Percentiles rank a stretch among this genome's conserved stretches.
Evolutionary conservation across 2,113 vertebrate species (phyloP).

Genomic region (Scopus umbretta): DNA sequence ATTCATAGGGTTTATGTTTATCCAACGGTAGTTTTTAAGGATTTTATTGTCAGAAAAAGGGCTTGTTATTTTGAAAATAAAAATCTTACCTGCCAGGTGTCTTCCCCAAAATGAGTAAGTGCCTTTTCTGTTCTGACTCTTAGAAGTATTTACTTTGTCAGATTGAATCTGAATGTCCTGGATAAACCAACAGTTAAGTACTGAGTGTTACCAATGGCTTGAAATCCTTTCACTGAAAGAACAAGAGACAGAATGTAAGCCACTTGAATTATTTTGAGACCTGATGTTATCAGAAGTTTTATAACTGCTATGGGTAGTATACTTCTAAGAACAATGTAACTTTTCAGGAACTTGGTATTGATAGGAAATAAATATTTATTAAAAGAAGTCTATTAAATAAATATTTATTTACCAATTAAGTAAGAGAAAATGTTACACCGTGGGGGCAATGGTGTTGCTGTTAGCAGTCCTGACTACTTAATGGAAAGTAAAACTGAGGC

Average conservation of each 20-base stretch:
- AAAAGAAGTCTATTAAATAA: slow-evolving; percentile 44
- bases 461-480: slow-evolving; percentile 49
- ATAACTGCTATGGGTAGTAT: slow-evolving; percentile 10
- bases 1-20: slow-evolving; percentile 7
- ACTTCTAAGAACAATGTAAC: slow-evolving; percentile 61
- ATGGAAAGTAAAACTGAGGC: slow-evolving; percentile 12
- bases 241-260: slow-evolving; percentile 24
- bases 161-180: slow-evolving; percentile 42
- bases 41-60: slow-evolving; percentile 58
- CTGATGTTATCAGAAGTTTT: slow-evolving; percentile 12
- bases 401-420: slow-evolving; percentile 56
- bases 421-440: slow-evolving; percentile 13
- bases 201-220: slow-evolving; percentile 12
- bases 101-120: slow-evolving; percentile 64
- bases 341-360: slow-evolving; percentile 50
- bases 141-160: slow-evolving; percentile 57
- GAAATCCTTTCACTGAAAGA: slow-evolving; percentile 33
- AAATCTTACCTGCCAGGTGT: slow-evolving; percentile 42
- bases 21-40: background rate
- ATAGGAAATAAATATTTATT: slow-evolving; percentile 66
- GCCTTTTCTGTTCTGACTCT: slow-evolving; percentile 64
- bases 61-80: slow-evolving; percentile 53
- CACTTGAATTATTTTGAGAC: slow-evolving; percentile 28
- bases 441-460: slow-evolving; percentile 37
- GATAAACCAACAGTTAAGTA: slow-evolving; percentile 1